phyloP scores from a whole-genome alignment of 2,888 invertebrate species.

The Mylabris sibirica region DNA sequence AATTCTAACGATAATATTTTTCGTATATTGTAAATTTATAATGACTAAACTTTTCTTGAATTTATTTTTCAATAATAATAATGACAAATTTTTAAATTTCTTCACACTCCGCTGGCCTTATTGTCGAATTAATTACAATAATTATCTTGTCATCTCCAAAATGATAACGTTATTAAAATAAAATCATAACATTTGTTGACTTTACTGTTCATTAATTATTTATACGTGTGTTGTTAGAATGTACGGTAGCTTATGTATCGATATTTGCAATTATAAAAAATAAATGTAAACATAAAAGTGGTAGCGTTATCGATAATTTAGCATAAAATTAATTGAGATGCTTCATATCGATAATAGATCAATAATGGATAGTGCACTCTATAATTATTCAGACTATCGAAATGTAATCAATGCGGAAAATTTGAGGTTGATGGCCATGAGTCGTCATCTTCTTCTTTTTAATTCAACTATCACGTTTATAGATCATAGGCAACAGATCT shows the following conservation, averaged over 20 bases:
- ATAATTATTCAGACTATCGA: neutral
- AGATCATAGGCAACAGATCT: neutral
- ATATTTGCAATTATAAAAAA: neutral
- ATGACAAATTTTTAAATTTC: neutral
- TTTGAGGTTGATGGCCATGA: conserved; percentile 6
- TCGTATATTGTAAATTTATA: neutral
- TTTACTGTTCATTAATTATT: neutral
- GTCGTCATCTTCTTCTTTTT: neutral
- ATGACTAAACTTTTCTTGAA: neutral
- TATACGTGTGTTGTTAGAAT: neutral
- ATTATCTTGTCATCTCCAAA: neutral
- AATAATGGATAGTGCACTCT: conserved; percentile 31
- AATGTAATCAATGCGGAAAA: conserved; percentile 6
- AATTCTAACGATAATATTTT: neutral
- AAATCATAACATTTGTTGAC: neutral
- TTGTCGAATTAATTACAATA: neutral
- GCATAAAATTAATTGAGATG: neutral
- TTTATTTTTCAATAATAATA: neutral
- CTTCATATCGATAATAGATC: neutral
- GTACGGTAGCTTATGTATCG: neutral
- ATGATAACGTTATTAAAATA: neutral
- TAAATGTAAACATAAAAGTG: neutral
- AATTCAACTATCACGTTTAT: neutral
- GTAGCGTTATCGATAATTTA: neutral
- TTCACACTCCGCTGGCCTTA: neutral